These are phyloP conservation scores for Falcunculus frontatus DNA, from an alignment of 2,113 vertebrate genomes.

Conservation along the genomic window DNA sequence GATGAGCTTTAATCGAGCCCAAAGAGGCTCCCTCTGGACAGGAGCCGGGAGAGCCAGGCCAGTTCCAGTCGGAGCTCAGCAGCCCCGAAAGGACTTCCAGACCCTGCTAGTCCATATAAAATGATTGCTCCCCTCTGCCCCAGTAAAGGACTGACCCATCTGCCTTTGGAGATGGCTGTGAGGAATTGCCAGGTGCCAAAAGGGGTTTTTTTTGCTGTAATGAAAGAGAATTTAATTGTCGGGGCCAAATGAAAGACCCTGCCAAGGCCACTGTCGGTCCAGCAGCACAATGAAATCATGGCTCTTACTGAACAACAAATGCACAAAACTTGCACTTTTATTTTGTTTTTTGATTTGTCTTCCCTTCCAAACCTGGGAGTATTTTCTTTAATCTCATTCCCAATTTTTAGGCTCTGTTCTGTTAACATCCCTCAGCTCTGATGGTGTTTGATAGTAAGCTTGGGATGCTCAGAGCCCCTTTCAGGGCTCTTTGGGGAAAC, in stretches of 20 bases:
- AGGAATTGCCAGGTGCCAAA: not conserved
- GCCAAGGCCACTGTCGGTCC: slow-evolving; percentile 15
- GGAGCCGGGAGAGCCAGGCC: fast-evolving
- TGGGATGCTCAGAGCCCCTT: slow-evolving; percentile 45
- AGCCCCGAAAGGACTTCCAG: not conserved
- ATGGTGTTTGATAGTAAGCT: slow-evolving; percentile 46
- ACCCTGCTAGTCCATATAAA: not conserved
- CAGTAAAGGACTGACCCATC: not conserved
- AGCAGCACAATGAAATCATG: not conserved
- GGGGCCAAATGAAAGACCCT: slow-evolving; percentile 28
- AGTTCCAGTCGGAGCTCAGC: fast-evolving
- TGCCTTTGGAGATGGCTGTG: not conserved
- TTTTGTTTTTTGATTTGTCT: not conserved
- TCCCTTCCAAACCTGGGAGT: not conserved
- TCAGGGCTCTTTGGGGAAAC: not conserved
- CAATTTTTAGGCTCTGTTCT: slow-evolving; percentile 27
- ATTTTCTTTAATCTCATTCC: slow-evolving; percentile 53
- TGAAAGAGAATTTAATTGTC: slow-evolving; percentile 5
- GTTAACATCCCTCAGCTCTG: slow-evolving; percentile 58
- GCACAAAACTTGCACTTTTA: not conserved
- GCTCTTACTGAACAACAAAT: slow-evolving; percentile 1
- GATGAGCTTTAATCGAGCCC: not conserved
- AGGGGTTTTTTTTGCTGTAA: not conserved
- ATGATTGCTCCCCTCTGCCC: not conserved
- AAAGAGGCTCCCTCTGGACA: not conserved